Base-by-base conservation (phyloP, 2,888 invertebrate species). In the Pammene aurita region DNA sequence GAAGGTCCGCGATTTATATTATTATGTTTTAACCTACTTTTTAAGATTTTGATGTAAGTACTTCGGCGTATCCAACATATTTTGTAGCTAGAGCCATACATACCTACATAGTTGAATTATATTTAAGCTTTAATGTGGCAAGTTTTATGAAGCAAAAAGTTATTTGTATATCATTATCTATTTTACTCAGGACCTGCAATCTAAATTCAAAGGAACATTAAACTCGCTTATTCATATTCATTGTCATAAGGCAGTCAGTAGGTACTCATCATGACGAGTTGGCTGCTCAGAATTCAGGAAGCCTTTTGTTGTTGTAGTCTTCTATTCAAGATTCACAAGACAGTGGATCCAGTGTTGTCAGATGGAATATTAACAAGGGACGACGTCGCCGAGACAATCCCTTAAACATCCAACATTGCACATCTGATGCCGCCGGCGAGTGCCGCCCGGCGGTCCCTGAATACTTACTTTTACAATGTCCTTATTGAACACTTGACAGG, bases 351-450 rank as follows among this genome's bases (percentile, higher is more conserved):
- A 78, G 84, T 83, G 85, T 82, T 82, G 85, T 84, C 87, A 86
- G 81, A 80, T 80, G 79, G 87, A 88, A 87, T 88, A 88, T 86
- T 86, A 87, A 88, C 86, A 84, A 88, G 88, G 85, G 85, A 80
- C 84, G 78, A 78, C 80, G 80, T 77, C 78, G 79, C 76, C 77
- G 74, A 77, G 81, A 80, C 85, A 82, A 86, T 85, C 85, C 84
- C 82, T 82, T 84, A 83, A 82, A 82, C 81, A 78, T 75, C 72
- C 68, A 26, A 26, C 26, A 26, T 26, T 67, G 58, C 68, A 64
- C 57, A 58, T 50, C 64, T 64, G 67, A 68, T 57, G 68, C 67
- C 67, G 63, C 34, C 50, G 67, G 67, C 62, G 62, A 26, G 60
- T 34, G 60, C 18, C 65, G 56, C 54, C 18, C 50, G 18, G 16